Evolutionary conservation across 92 coral and sea anemone genomes (phyloP).

Genomic region (Siderastrea siderea): DNA sequence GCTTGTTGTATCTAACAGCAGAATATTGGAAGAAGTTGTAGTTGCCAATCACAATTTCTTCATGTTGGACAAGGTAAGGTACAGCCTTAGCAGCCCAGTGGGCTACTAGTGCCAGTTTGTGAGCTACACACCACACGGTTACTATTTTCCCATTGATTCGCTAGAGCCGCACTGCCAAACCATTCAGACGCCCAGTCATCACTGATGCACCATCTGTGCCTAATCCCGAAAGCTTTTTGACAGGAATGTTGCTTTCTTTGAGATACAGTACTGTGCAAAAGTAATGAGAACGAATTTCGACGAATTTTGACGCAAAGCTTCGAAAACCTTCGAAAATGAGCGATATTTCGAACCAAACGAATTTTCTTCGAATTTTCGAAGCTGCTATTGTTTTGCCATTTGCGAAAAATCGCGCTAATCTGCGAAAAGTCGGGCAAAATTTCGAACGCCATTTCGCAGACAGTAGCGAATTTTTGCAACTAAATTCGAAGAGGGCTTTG

Average conservation of each 20-base stretch:
- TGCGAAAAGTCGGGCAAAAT: too few relatives aligned
- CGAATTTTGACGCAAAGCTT: too few relatives aligned
- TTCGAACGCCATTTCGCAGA: too few relatives aligned
- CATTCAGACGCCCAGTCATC: slow-evolving; percentile 56
- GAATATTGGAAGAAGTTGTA: slow-evolving; percentile 56
- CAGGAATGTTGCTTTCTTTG: slow-evolving; percentile 42
- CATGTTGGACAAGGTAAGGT: slow-evolving; percentile 48
- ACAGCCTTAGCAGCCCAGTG: slow-evolving; percentile 57
- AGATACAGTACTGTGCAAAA: too few relatives aligned
- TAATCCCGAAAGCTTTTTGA: slow-evolving; percentile 64
- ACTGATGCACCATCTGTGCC: slow-evolving; percentile 73
- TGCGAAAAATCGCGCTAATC: too few relatives aligned
- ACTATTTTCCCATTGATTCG: slow-evolving; percentile 36
- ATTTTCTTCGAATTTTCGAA: too few relatives aligned
- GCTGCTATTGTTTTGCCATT: too few relatives aligned
- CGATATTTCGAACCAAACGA: too few relatives aligned
- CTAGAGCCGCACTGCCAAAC: slow-evolving; percentile 38
- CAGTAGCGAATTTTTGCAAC: too few relatives aligned
- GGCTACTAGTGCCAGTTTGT: slow-evolving; percentile 59
- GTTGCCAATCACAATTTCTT: slow-evolving; percentile 48
- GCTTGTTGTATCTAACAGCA: slow-evolving; percentile 57
- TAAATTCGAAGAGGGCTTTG: too few relatives aligned
- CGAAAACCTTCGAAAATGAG: too few relatives aligned
- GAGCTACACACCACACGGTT: slow-evolving; percentile 60
- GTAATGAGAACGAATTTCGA: too few relatives aligned